Percentiles rank a stretch among this genome's conserved stretches.
These are phyloP conservation scores for Drosophila prosaltans DNA, from an alignment of 1,140 invertebrate genomes.

Conservation along the genomic window DNA sequence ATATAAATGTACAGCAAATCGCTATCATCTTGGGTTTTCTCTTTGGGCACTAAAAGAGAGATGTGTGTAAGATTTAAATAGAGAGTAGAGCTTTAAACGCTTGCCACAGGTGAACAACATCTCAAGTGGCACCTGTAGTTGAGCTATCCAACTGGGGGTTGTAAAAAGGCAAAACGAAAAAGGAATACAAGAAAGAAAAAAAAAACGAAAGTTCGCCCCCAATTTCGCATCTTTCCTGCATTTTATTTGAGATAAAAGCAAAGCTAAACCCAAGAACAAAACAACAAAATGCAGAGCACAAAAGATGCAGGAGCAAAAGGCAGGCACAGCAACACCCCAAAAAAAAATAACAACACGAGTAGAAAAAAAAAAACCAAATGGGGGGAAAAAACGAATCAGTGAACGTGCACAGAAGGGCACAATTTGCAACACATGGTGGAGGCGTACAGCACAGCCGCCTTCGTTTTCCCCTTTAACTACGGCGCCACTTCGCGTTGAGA, in stretches of 20 bases:
- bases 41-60: conserved; percentile 71
- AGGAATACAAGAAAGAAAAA: conserved; percentile 46
- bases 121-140: conserved; percentile 74
- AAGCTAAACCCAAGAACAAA: conserved; percentile 62
- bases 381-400: conserved; percentile 37
- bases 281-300: conserved; percentile 63
- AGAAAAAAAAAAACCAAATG: conserved; percentile 7
- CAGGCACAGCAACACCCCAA: conserved; percentile 45
- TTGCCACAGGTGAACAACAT: conserved; percentile 79
- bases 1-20: conserved; percentile 65
- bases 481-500: conserved; percentile 52
- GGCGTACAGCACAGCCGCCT: not conserved
- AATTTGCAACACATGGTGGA: conserved; percentile 70
- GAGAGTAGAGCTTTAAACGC: conserved; percentile 38
- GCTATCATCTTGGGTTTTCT: conserved; percentile 64
- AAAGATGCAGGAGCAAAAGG: conserved; percentile 59
- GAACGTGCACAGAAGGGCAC: conserved; percentile 50
- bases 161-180: conserved; percentile 45
- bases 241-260: conserved; percentile 64
- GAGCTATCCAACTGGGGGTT: conserved; percentile 33
- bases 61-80: conserved; percentile 35
- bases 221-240: conserved; percentile 66
- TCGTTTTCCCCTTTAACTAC: conserved; percentile 29
- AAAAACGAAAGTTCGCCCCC: conserved; percentile 82
- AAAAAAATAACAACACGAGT: conserved; percentile 42